phyloP scores from a whole-genome alignment of 1,140 invertebrate genomes.

The Adelges cooleyi region DNA sequence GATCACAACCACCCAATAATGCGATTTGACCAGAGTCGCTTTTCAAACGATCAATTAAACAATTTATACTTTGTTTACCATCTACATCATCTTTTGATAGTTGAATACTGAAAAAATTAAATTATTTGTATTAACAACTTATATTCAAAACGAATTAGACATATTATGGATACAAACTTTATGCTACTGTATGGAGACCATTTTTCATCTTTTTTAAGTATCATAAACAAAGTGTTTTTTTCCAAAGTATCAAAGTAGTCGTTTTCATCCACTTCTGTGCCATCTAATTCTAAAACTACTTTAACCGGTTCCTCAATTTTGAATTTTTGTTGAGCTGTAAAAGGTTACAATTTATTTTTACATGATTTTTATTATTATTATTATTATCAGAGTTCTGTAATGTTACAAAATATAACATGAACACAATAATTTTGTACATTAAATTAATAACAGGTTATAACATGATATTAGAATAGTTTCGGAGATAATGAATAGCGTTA shows the following conservation, averaged over 20 bases:
- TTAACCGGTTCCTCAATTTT: conserved; percentile 37
- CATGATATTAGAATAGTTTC: no score
- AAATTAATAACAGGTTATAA: no score
- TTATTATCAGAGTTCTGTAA: no score
- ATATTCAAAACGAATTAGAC: neutral
- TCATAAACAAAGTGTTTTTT: conserved; percentile 67
- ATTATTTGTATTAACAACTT: neutral
- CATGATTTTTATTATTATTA: no score
- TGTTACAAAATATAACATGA: no score
- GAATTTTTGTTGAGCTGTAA: conserved; percentile 26
- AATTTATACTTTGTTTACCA: conserved; percentile 44
- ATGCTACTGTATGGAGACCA: conserved; percentile 31
- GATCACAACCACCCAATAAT: conserved; percentile 61
- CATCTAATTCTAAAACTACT: conserved; percentile 68
- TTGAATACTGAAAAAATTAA: conserved; percentile 12
- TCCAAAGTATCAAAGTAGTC: conserved; percentile 76
- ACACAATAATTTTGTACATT: no score
- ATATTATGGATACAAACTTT: neutral
- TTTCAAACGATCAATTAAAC: conserved; percentile 54
- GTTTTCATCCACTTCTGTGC: conserved; percentile 77
- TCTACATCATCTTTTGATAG: conserved; percentile 38
- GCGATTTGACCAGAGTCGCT: conserved; percentile 68
- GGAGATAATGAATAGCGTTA: no score
- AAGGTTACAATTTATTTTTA: no score
- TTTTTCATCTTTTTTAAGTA: conserved; percentile 42